These are phyloP conservation scores for Synanthedon myopaeformis DNA, from an alignment of 2,888 invertebrate species.

Conservation along the genomic window DNA sequence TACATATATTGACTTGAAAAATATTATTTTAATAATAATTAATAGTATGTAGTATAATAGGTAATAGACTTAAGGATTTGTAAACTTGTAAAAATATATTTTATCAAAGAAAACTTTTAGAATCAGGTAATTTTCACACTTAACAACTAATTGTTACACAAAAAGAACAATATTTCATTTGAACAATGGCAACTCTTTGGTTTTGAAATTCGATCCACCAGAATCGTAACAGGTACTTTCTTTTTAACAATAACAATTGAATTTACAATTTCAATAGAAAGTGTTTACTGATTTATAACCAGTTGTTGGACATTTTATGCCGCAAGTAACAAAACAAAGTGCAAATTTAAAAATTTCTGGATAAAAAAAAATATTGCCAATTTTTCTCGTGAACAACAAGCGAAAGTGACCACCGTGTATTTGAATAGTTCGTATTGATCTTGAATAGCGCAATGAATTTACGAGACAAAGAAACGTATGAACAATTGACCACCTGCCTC, in stretches of 20 bases:
- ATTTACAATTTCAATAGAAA: constrained; percentile 29
- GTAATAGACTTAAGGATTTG: no score
- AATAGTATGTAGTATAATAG: no score
- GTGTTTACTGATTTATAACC: constrained; percentile 57
- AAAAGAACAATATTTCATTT: neutral
- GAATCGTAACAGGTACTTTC: constrained; percentile 56
- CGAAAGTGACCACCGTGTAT: constrained; percentile 46
- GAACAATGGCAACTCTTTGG: neutral
- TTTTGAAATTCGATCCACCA: constrained; percentile 18
- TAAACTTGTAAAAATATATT: no score
- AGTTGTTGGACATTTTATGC: constrained; percentile 29
- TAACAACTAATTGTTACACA: no score
- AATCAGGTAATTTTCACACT: no score
- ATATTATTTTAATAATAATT: no score
- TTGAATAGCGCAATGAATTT: constrained; percentile 9
- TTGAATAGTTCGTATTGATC: constrained; percentile 7
- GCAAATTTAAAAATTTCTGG: constrained; percentile 12
- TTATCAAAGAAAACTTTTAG: no score
- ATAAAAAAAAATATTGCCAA: constrained; percentile 6
- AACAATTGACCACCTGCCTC: constrained; percentile 56
- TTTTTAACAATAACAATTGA: constrained; percentile 18
- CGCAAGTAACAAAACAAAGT: constrained; percentile 46
- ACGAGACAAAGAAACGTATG: constrained; percentile 15
- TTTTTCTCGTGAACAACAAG: constrained; percentile 23
- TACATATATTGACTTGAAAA: no score